Percentiles rank a stretch among this genome's conserved stretches.
Conservation (phyloP, 2,113 vertebrate genomes). For the Pteropus alecto region DNA sequence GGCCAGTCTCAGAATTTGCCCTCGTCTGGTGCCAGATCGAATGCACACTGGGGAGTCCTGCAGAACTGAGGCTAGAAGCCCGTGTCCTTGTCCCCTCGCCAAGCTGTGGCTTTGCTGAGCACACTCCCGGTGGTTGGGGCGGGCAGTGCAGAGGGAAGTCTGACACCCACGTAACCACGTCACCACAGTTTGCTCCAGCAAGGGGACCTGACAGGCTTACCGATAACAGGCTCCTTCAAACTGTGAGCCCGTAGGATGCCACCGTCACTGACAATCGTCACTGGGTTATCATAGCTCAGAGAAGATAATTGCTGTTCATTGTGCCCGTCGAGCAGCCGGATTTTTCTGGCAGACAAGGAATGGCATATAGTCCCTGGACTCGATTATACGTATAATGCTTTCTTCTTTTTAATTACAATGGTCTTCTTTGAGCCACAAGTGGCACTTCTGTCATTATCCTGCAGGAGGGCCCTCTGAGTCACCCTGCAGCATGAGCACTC, state of each 20-base stretch:
- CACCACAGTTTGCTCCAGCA: background rate
- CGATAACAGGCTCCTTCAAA: background rate
- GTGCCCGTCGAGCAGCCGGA: background rate
- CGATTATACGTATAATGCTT: background rate
- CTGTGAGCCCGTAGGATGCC: background rate
- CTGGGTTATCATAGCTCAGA: background rate
- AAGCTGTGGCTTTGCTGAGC: no score
- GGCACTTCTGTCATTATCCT: background rate
- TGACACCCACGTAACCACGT: background rate
- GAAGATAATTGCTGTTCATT: background rate
- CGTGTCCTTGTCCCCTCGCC: rapidly evolving
- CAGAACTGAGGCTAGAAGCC: background rate
- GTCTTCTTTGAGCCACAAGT: background rate
- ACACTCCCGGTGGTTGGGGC: background rate
- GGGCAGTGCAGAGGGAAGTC: background rate
- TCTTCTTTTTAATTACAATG: slow-evolving; percentile 12
- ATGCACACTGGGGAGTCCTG: rapidly evolving
- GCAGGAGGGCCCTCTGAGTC: background rate
- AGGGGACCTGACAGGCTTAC: background rate
- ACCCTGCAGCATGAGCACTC: background rate
- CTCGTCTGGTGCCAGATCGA: background rate
- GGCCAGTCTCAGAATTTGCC: background rate
- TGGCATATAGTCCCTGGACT: background rate
- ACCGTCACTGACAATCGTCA: background rate
- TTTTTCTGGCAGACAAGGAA: background rate